Evolutionary conservation across 2,113 vertebrate genomes (phyloP), one percentile per base, ranked within the genome.

Genomic region (Tragulus kanchil): DNA sequence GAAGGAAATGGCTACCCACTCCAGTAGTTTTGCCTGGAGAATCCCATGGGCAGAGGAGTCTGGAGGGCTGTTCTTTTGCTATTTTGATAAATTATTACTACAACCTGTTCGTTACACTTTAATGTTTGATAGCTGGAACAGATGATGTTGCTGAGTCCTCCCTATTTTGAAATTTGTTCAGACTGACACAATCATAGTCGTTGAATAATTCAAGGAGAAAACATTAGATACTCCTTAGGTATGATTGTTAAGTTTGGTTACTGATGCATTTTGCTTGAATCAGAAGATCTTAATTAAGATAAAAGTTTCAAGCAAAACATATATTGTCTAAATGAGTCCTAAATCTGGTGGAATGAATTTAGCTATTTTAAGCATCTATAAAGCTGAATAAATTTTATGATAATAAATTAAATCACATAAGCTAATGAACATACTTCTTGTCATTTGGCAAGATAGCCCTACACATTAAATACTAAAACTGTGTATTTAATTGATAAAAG

Each of bases 401-500:
- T 93, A 90, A 96, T 97, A 96, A 95, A 92, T 95, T 89, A 89
- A 96, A 92, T 97, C 77, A 67, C 54, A 71, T 87, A 95, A 87
- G 48, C 78, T 95, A 95, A 88, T 97, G 86, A 95, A 93, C 92
- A 36, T 73, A 96, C 79, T 95, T 95, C 92, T 92, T 95, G 58
- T 93, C 89, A 94, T 54, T 90, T 96, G 96, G 48, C 50, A 84
- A 84, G 86, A 87, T 92, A 87, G 89, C 54, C 83, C 81, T 94
- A 73, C 31, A 96, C 89, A 54, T n/a, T 81, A 93, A 96, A 87
- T 92, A 82, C 25, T 90, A 93, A 97, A 86, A 96, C 78, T 96
- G 52, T 75, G 36, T 54, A 50, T 96, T 96, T 96, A 97, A 97
- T 98, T 97, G 94, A 96, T 86, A 91, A 97, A 94, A 97, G 23